Percentiles rank a stretch among this genome's conserved stretches.
phyloP scores from a whole-genome alignment of 35 echinoderm and acorn worm genomes.

The Ophiothrix spiculata region DNA sequence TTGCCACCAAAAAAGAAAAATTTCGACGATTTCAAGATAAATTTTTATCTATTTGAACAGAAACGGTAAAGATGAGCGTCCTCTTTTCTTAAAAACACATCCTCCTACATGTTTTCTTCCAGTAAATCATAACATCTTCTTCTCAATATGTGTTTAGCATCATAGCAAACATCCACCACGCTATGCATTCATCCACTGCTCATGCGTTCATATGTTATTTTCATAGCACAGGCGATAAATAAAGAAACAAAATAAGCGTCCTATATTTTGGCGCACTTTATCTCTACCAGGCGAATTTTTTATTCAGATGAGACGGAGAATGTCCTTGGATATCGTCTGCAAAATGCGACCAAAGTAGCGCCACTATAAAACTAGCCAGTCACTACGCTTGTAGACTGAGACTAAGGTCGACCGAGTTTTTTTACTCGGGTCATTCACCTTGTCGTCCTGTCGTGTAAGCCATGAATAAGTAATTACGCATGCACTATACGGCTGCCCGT shows the following conservation, averaged over 20 bases:
- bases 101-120: no score
- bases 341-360: background rate
- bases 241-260: background rate
- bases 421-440: conserved; percentile 33
- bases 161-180: no score
- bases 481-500: conserved; percentile 59
- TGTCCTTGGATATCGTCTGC: background rate
- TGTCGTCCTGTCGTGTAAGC: background rate
- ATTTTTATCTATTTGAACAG: no score
- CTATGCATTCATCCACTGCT: no score
- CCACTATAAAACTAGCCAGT: conserved; percentile 1
- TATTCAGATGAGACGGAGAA: background rate
- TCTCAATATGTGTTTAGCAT: no score
- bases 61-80: no score
- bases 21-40: no score
- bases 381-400: background rate
- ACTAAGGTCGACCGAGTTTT: background rate
- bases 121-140: no score
- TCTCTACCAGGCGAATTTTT: background rate
- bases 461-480: conserved; percentile 56
- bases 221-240: background rate
- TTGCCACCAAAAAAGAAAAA: no score
- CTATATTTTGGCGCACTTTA: background rate
- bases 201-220: background rate
- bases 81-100: no score